These are phyloP conservation scores for Mythimna albipuncta DNA, from an alignment of 2,888 invertebrate genomes.

Conservation along the genomic window DNA sequence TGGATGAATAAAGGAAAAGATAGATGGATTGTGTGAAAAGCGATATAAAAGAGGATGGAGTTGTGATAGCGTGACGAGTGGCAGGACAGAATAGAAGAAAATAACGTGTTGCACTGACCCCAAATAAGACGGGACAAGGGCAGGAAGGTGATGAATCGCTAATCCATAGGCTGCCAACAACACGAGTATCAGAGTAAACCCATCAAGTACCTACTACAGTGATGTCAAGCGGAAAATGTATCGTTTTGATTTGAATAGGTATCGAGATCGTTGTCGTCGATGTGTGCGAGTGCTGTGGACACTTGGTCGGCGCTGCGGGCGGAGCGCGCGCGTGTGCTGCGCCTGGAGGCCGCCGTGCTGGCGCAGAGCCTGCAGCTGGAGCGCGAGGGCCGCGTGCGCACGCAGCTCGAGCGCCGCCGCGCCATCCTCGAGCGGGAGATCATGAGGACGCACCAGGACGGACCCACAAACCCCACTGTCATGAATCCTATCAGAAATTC, in stretches of 20 bases:
- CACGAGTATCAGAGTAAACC: neutral
- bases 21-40: too few relatives aligned
- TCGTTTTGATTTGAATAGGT: slow-evolving; percentile 57
- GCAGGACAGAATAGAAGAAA: too few relatives aligned
- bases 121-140: too few relatives aligned
- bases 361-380: slow-evolving; percentile 83
- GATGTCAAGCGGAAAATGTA: neutral
- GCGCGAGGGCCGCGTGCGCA: slow-evolving; percentile 82
- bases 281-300: slow-evolving; percentile 80
- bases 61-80: too few relatives aligned
- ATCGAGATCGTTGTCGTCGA: slow-evolving; percentile 78
- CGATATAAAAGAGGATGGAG: too few relatives aligned
- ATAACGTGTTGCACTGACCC: too few relatives aligned
- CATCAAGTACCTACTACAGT: neutral
- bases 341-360: slow-evolving; percentile 83
- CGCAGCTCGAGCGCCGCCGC: slow-evolving; percentile 82
- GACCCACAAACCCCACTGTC: slow-evolving; percentile 54
- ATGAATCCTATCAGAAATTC: slow-evolving; percentile 65
- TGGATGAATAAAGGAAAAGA: too few relatives aligned
- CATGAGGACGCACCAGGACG: slow-evolving; percentile 69
- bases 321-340: slow-evolving; percentile 83
- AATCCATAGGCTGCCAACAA: neutral
- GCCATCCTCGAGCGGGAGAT: slow-evolving; percentile 81
- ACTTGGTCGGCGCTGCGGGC: slow-evolving; percentile 84
- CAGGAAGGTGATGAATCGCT: neutral